These are phyloP conservation scores for Rousettus madagascariensis DNA, from an alignment of 2,797 vertebrate genomes.

Conservation along the genomic window DNA sequence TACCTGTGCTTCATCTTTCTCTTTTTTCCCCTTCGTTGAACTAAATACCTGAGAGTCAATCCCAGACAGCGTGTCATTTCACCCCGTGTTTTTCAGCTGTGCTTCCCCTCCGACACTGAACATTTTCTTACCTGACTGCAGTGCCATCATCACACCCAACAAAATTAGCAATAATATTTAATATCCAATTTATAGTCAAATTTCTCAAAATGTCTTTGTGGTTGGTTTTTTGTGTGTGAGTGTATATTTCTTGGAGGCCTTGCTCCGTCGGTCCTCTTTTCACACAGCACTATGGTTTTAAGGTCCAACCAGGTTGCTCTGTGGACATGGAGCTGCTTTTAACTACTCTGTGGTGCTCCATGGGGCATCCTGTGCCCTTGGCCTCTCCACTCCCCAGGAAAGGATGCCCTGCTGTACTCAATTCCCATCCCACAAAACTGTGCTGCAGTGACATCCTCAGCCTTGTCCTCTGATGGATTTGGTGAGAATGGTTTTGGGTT, in stretches of 20 bases:
- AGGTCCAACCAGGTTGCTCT: background rate
- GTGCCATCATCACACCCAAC: background rate
- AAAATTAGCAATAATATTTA: background rate
- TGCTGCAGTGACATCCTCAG: background rate
- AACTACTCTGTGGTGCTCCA: background rate
- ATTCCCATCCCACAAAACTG: background rate
- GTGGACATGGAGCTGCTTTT: background rate
- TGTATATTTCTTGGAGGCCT: background rate
- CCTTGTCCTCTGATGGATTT: background rate
- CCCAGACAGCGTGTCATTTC: background rate
- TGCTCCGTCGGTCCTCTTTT: background rate
- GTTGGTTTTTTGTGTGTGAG: background rate
- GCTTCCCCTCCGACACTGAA: background rate
- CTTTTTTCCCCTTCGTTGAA: background rate
- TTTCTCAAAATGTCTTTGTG: background rate
- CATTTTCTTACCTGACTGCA: background rate
- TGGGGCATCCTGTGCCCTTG: background rate
- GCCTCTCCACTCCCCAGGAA: background rate
- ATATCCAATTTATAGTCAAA: background rate
- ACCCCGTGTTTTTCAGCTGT: background rate
- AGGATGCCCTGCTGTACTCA: background rate
- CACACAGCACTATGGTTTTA: background rate
- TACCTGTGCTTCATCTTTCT: background rate
- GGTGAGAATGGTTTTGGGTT: background rate
- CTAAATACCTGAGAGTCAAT: background rate